Base-by-base conservation (phyloP, 2,113 vertebrate species). In the Stegastes partitus region DNA sequence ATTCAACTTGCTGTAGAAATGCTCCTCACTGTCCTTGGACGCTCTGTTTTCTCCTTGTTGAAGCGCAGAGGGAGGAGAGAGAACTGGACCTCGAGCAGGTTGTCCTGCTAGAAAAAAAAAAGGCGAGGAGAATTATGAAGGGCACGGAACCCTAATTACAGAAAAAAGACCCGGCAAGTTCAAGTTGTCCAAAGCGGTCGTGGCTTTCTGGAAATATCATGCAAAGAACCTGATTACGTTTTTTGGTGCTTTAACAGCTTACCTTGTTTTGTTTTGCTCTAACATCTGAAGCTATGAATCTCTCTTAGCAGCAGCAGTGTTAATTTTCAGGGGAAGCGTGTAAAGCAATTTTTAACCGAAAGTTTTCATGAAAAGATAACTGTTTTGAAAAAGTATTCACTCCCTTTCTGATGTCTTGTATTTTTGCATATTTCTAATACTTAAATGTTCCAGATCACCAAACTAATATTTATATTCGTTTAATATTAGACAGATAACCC, bases 101-200 rank as follows among this genome's bases (percentile, higher is more conserved):
- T 15, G 26, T 67, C 59, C 71, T 44, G 42, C 49, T 47, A 14
- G 59, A 59, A 68, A 68, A 67, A 47, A 84, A 68, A 68, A 67
- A 47, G 82, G 42, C 31, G 59, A 76, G 51, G 44, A 59, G 78
- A 83, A 79, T 79, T 69, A 70, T 26, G 31, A 50, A 85, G 72
- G 66, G 68, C 65, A 80, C 37, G 26, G 59, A 80, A 83, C 23
- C 23, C 45, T 73, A 83, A 90, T 90, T 91, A 88, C 58, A 81
- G 62, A 82, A 91, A 86, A 68, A 45, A 79, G 81, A 80, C 74
- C 47, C 19, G 37, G 78, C 79, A 77, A 79, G 72, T 86, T 79
- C 12, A 63, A 81, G 68, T 81, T 80, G 67, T 77, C 31, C 57
- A 49, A 73, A 31, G 57, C 1, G 7, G 12, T 78, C n/a, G 14